Conservation (phyloP, 2,113 vertebrate genomes). For the Steatornis caripensis region DNA sequence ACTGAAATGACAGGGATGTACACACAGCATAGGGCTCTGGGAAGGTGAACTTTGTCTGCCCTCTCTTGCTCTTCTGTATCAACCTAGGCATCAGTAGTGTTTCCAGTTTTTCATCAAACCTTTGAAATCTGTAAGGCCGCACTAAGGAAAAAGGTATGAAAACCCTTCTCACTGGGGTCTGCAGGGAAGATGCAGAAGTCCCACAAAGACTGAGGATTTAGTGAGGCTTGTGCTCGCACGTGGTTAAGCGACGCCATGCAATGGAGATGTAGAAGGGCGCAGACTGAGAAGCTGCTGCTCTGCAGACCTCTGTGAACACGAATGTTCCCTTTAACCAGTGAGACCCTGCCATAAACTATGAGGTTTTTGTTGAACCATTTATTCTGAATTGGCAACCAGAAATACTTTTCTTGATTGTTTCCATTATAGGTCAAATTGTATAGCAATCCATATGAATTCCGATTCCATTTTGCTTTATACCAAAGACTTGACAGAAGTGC, state of each 20-base stretch:
- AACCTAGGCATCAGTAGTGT: fast-evolving
- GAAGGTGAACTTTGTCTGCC: background rate
- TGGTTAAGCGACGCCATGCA: fast-evolving
- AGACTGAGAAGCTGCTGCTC: too few species aligned
- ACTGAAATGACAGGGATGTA: background rate
- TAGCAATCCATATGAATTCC: background rate
- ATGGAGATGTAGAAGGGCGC: too few species aligned
- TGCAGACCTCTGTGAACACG: fast-evolving
- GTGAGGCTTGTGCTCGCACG: fast-evolving
- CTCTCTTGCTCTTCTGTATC: background rate
- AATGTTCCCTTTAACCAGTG: fast-evolving
- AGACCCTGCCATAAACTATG: background rate
- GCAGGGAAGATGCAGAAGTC: background rate
- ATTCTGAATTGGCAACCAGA: background rate
- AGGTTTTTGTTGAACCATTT: background rate
- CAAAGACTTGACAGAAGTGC: background rate
- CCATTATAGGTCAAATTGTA: background rate
- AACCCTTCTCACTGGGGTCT: fast-evolving
- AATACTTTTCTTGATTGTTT: background rate
- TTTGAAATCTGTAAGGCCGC: background rate
- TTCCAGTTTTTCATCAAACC: background rate
- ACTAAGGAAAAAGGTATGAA: background rate
- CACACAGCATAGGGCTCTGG: background rate
- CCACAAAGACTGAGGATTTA: fast-evolving
- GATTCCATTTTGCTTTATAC: background rate